Evolutionary conservation across 2,113 vertebrate genomes (phyloP), one percentile per base, ranked within the genome.

Genomic region (Ictidomys tridecemlineatus): DNA sequence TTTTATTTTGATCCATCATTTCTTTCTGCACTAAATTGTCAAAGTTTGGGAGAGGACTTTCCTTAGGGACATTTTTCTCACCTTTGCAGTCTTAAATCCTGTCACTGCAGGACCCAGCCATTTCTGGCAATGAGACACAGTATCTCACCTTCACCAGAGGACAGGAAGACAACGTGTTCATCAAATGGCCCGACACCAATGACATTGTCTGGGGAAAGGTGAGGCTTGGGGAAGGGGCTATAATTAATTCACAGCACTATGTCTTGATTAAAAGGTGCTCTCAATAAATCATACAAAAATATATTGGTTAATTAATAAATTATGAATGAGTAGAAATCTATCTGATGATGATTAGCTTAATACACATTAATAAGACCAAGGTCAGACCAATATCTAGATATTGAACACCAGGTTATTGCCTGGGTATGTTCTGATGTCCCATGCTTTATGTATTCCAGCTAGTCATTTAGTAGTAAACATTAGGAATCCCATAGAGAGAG

Each of bases 131-230:
- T 63, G 99, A 99, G 98, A 99, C 99, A 0, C 0, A 91, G 20
- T 99, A 99, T 82, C 98, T 95, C 73, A 22, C 99, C 13, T 99
- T 98, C 85, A 56, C 22, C 0, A 98, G 98, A 93, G 99, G 99
- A 42, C 0, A 97, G 37, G 1, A 53, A 0, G 7, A 98, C 0
- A 73, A 99, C 34, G 98, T 99, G 69, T 99, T 99, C 97, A 99
- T 99, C 74, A 99, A 98, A 95, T 98, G 99, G 99, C 99, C 99
- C 3, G 12, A 97, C 30, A 93, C 86, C 89, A 39, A 30, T 42
- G 98, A 98, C 0, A 99, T 99, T 53, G 98, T 99, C n/a, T 99
- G 98, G 99, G 99, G 99, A 85, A 99, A 99, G 99, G 99, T 99
- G 98, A 83, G 85, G 11, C 61, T 51, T 78, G 24, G 69, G 42